Evolutionary conservation across 2,888 invertebrate species (phyloP).

Genomic region (Lithosia quadra): DNA sequence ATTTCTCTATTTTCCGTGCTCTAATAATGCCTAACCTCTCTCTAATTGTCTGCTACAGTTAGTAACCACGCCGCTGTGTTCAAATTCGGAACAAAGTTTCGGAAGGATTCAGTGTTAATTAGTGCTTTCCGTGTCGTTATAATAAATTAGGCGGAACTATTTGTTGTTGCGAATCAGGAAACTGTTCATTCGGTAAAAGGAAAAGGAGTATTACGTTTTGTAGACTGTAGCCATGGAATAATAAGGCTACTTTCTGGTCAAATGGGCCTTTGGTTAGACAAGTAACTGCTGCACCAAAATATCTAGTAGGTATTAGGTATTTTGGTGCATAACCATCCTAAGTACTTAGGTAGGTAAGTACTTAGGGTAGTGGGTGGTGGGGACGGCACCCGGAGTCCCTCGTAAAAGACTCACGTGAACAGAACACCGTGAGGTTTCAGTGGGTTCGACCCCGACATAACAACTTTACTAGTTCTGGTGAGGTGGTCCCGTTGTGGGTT

Average conservation of each 20-base stretch:
- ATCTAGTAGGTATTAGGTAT: no score
- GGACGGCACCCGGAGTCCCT: no score
- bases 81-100: neutral
- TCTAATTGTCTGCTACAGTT: neutral
- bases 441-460: no score
- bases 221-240: neutral
- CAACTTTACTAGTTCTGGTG: no score
- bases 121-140: neutral
- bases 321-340: no score
- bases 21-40: constrained; percentile 6
- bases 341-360: no score
- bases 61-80: neutral
- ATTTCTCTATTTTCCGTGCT: constrained; percentile 9
- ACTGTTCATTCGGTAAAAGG: neutral
- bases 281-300: neutral
- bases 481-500: no score
- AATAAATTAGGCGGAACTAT: neutral
- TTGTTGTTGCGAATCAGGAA: neutral
- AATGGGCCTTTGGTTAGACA: neutral
- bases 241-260: neutral
- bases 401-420: no score
- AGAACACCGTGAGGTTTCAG: no score
- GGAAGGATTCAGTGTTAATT: neutral
- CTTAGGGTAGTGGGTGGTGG: no score
- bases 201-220: neutral